phyloP scores from a whole-genome alignment of 2,113 vertebrate genomes.

The Eonycteris spelaea region DNA sequence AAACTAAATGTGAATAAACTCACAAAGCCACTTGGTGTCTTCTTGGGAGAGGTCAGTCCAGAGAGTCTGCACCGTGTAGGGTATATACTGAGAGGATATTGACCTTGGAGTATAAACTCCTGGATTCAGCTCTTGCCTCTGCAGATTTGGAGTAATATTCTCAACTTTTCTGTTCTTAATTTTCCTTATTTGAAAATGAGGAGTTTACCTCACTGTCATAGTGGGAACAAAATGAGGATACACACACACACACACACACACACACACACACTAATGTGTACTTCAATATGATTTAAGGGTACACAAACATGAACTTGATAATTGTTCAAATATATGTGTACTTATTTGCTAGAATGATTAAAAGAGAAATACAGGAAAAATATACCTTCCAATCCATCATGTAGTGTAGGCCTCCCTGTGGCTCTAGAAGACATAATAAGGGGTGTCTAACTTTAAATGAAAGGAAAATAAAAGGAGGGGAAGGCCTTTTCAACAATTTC shows the following conservation, averaged over 20 bases:
- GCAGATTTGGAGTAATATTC: not conserved
- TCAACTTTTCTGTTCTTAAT: not conserved
- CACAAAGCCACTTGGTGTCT: not conserved
- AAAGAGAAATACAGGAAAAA: constrained; percentile 16
- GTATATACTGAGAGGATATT: not conserved
- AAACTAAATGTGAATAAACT: not conserved
- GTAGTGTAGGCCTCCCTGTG: not conserved
- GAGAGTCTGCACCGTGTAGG: not conserved
- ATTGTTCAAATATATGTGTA: not conserved
- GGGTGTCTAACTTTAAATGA: not conserved
- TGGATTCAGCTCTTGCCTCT: not conserved
- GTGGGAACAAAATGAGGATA: not conserved
- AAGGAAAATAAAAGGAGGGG: not conserved
- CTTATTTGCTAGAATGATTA: not conserved
- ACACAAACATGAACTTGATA: not conserved
- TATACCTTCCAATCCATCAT: not conserved
- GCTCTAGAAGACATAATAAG: not conserved
- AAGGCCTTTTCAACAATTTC: not conserved
- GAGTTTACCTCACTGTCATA: not conserved
- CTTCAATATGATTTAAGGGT: not conserved
- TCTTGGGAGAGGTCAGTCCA: not conserved
- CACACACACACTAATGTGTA: not conserved
- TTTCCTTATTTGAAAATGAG: constrained; percentile 36
- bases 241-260: not conserved
- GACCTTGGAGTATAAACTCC: not conserved